Evolutionary conservation across 2,797 vertebrate species (phyloP).

Genomic region (Zalophus californianus): DNA sequence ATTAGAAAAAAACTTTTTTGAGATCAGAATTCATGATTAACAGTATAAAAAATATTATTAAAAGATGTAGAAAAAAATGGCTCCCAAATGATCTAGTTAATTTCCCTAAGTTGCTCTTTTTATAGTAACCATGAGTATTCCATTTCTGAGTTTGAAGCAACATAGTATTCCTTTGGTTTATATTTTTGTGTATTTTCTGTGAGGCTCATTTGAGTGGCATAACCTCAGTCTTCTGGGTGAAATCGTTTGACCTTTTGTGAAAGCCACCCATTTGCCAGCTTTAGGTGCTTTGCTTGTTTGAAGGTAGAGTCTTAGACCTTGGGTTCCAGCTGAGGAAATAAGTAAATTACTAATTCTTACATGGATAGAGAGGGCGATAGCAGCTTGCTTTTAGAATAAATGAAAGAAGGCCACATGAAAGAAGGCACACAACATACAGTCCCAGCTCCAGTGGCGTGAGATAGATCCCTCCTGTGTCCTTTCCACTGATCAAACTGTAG

Average conservation of each 20-base stretch:
- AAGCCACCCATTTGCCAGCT: neutral
- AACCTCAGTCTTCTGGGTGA: neutral
- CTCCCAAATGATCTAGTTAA: neutral
- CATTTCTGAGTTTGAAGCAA: constrained; percentile 28
- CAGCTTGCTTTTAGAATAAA: neutral
- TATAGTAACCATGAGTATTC: neutral
- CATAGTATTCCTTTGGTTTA: neutral
- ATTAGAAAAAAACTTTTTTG: constrained; percentile 1
- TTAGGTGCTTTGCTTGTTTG: neutral
- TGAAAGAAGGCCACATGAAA: neutral
- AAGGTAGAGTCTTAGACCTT: neutral
- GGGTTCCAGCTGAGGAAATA: neutral
- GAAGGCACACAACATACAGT: neutral
- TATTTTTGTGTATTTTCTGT: constrained; percentile 3
- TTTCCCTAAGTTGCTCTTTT: constrained; percentile 13
- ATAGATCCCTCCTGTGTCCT: no score
- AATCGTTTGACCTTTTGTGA: neutral
- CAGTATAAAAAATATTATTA: neutral
- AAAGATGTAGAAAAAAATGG: neutral
- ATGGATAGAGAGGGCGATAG: neutral
- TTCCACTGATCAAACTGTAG: neutral
- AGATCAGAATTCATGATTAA: constrained; percentile 37
- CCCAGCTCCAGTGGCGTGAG: neutral
- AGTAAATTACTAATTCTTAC: neutral
- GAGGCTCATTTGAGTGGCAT: constrained; percentile 6